These are phyloP conservation scores for Phengaris arion DNA, from an alignment of 2,888 invertebrate genomes.

Conservation along the genomic window DNA sequence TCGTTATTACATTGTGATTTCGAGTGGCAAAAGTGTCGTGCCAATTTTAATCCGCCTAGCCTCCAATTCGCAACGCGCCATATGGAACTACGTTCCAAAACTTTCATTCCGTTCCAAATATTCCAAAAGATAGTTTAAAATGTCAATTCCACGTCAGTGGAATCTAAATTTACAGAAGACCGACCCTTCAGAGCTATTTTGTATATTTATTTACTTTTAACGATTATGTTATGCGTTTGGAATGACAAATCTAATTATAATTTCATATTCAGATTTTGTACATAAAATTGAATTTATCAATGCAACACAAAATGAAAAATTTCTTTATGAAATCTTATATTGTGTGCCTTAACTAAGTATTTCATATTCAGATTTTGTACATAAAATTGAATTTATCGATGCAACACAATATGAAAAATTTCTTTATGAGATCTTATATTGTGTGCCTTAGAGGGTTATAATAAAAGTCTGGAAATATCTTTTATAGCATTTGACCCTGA, in stretches of 20 bases:
- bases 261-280: slow-evolving; percentile 6
- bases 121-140: no score
- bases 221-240: neutral
- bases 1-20: no score
- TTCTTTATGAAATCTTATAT: neutral
- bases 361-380: slow-evolving; percentile 3
- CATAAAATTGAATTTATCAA: neutral
- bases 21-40: no score
- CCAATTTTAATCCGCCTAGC: no score
- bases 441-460: neutral
- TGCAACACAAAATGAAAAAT: neutral
- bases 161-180: neutral
- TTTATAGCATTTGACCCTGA: neutral
- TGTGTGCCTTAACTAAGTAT: neutral
- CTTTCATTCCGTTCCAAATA: no score
- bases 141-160: neutral
- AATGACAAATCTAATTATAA: neutral
- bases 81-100: no score
- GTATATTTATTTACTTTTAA: neutral
- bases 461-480: neutral
- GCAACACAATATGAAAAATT: neutral
- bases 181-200: neutral
- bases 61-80: no score
- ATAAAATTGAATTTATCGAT: slow-evolving; percentile 1
- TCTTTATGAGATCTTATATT: neutral